Base-by-base conservation (phyloP, 2,113 vertebrate species). In the Aythya baeri region DNA sequence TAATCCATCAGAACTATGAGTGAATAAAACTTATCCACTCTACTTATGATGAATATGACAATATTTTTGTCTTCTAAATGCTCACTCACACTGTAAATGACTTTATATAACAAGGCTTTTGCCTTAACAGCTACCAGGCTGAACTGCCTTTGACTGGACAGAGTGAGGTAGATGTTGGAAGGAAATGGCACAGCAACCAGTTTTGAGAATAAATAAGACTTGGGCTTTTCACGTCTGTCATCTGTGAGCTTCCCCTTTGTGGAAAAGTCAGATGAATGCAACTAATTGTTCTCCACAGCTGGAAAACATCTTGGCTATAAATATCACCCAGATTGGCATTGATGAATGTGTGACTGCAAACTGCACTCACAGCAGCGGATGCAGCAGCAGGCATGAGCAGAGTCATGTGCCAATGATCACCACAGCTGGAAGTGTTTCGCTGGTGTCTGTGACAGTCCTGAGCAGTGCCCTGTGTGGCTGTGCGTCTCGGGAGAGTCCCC, bases 281-380 rank as follows among this genome's bases (percentile, higher is more conserved):
- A 62, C 13, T 63, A 34, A 90, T 91, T 95, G 17, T 80, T 88
- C 61, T 91, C 76, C 86, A 79, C 97, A 99, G 99, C 54, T 99
- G 98, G 98, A 99, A 97, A 97, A 97, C 17, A 27, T 84, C 50
- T 54, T 99, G 97, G 98, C 97, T 49, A 94, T 98, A 88, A 97
- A 96, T 88, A 97, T 99, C 88, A 97, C 97, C 38, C 98, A 98
- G 96, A 97, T 98, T 85, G 98, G 98, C 3, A 97, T 98, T 46
- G 98, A 99, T 52, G 98, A 98, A 66, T 99, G 99, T 13, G 59
- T 94, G 17, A 92, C 93, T 93, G 94, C 97, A 5, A 98, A 98
- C 96, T 99, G 99, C 93, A 90, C 96, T 71, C 97, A 91, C 9
- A 96, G 98, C 10, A 97, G 97, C 0, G 98, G 99, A 62, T 99